phyloP scores from a whole-genome alignment of 2,797 vertebrate species.

The Malacoctenus gilli region DNA sequence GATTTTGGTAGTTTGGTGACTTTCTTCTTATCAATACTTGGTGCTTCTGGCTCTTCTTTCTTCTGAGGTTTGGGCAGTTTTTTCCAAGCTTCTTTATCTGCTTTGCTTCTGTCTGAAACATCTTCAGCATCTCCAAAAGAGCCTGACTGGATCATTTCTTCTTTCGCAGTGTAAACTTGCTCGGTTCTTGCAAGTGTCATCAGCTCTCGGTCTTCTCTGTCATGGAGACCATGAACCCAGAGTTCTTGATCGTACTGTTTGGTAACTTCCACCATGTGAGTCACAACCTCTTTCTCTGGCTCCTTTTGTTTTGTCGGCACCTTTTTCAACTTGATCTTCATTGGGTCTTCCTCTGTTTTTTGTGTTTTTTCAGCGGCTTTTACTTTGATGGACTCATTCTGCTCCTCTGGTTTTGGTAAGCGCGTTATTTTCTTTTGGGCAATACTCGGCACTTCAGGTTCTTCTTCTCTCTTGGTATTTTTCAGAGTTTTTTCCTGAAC shows the following conservation, averaged over 20 bases:
- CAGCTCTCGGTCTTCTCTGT: conserved; percentile 63
- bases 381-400: too few relatives aligned
- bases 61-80: conserved; percentile 43
- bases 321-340: conserved; percentile 69
- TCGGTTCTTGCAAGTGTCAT: conserved; percentile 56
- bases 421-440: too few relatives aligned
- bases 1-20: conserved; percentile 51
- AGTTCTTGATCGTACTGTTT: conserved; percentile 50
- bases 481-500: too few relatives aligned
- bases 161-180: conserved; percentile 57
- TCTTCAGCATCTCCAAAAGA: conserved; percentile 48
- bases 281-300: conserved; percentile 52
- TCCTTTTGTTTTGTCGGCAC: conserved; percentile 60
- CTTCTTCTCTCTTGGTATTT: too few relatives aligned
- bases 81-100: conserved; percentile 45
- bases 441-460: too few relatives aligned
- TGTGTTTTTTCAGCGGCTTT: too few relatives aligned
- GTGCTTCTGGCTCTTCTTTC: conserved; percentile 32
- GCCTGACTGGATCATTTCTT: conserved; percentile 34
- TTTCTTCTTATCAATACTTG: conserved; percentile 53
- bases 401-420: too few relatives aligned
- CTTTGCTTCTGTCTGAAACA: conserved; percentile 28
- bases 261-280: conserved; percentile 53
- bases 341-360: conserved; percentile 63
- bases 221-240: conserved; percentile 48